phyloP scores from a whole-genome alignment of 2,797 vertebrate species.

The Ctenosaura bakeri region DNA sequence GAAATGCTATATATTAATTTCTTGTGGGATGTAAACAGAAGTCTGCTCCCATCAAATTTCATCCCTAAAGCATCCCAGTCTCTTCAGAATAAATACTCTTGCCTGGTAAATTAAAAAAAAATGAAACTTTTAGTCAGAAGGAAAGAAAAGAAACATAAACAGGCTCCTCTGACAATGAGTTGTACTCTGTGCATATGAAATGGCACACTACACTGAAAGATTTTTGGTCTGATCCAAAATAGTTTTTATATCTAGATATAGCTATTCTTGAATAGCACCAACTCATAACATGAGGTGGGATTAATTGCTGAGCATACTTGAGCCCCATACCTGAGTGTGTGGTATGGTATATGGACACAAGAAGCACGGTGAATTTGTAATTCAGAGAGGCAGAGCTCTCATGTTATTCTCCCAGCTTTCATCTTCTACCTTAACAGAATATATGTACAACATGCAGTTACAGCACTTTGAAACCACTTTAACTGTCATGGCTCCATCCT shows the following conservation, averaged over 20 bases:
- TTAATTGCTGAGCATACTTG: background rate
- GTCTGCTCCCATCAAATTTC: background rate
- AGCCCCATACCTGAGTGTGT: background rate
- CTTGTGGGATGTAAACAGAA: background rate
- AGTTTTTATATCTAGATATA: too few relatives aligned
- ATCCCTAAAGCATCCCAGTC: background rate
- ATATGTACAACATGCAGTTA: too few relatives aligned
- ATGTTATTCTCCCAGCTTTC: too few relatives aligned
- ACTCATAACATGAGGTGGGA: background rate
- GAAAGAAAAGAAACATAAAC: background rate
- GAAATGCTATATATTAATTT: slow-evolving; percentile 14
- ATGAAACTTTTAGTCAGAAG: background rate
- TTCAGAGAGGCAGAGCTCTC: background rate
- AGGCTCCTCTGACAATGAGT: background rate
- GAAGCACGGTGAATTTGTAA: background rate
- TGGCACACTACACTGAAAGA: background rate
- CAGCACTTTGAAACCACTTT: too few relatives aligned
- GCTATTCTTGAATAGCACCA: background rate
- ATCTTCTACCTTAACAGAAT: too few relatives aligned
- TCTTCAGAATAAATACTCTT: slow-evolving; percentile 17
- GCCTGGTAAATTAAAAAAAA: background rate
- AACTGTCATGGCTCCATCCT: too few relatives aligned
- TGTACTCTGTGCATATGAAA: background rate
- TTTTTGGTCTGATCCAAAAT: background rate
- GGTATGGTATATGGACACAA: too few relatives aligned